Evolutionary conservation across 2,888 invertebrate species (phyloP).

Genomic region (Tachina lurida): DNA sequence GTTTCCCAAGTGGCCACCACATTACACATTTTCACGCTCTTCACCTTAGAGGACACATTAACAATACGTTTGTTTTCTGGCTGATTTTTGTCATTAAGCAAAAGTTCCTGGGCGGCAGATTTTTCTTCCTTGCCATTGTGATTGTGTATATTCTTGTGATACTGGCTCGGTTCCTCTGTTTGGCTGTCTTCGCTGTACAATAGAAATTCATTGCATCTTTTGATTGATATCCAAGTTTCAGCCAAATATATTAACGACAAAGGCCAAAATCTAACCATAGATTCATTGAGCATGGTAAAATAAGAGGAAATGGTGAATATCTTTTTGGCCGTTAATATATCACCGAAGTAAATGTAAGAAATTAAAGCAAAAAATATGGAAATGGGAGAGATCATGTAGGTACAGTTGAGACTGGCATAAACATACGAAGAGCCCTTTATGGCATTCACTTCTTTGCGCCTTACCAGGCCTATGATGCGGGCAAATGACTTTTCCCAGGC

Average conservation of each 20-base stretch:
- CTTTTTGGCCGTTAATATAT: slow-evolving; percentile 88
- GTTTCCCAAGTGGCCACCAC: slow-evolving; percentile 84
- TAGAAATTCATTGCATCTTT: slow-evolving; percentile 88
- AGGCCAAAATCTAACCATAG: slow-evolving; percentile 91
- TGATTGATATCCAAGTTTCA: slow-evolving; percentile 89
- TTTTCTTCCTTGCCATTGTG: slow-evolving; percentile 59
- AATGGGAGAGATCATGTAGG: slow-evolving; percentile 90
- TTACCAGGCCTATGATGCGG: slow-evolving; percentile 87
- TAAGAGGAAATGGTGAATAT: slow-evolving; percentile 91
- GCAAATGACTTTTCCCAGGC: slow-evolving; percentile 93
- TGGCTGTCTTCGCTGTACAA: slow-evolving; percentile 76
- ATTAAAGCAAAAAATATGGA: slow-evolving; percentile 91
- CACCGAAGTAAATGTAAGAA: slow-evolving; percentile 86
- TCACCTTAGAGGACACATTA: slow-evolving; percentile 75
- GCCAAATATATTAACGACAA: slow-evolving; percentile 89
- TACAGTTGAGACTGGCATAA: slow-evolving; percentile 87
- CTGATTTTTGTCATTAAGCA: slow-evolving; percentile 14
- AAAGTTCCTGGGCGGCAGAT: slow-evolving; percentile 14
- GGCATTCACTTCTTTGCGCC: slow-evolving; percentile 88
- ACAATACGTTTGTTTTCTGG: slow-evolving; percentile 58
- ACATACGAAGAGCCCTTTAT: slow-evolving; percentile 88
- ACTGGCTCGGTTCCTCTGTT: slow-evolving; percentile 52
- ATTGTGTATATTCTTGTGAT: slow-evolving; percentile 41
- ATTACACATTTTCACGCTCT: slow-evolving; percentile 82
- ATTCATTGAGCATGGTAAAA: slow-evolving; percentile 90